Conservation (phyloP, 2,888 invertebrate genomes). For the Leucophenga maculata region DNA sequence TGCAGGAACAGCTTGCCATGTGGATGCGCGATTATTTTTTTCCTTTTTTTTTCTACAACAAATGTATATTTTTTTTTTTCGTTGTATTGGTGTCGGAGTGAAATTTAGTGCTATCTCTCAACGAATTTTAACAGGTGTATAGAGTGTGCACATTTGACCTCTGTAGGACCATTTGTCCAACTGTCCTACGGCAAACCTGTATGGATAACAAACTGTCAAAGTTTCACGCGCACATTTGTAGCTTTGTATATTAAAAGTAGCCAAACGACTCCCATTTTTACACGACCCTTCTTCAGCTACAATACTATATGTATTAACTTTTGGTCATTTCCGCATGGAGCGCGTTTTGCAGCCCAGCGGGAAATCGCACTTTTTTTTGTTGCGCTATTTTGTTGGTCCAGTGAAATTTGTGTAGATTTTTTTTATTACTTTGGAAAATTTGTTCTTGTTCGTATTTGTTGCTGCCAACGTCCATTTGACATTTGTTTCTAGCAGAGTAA, state of each 20-base stretch:
- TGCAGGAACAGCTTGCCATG: not conserved
- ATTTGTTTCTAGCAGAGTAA: slow-evolving; percentile 35
- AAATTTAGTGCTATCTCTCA: not conserved
- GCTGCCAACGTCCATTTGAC: slow-evolving; percentile 31
- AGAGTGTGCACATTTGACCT: not conserved
- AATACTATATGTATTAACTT: not conserved
- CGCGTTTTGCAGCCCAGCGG: slow-evolving; percentile 38
- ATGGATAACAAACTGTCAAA: slow-evolving; percentile 68
- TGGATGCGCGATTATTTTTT: not conserved
- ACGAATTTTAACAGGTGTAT: slow-evolving; percentile 8
- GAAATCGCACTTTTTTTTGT: slow-evolving; percentile 40
- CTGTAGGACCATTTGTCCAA: not conserved
- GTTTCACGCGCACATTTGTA: slow-evolving; percentile 45
- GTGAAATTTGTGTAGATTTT: slow-evolving; percentile 16
- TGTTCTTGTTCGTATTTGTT: slow-evolving; percentile 18
- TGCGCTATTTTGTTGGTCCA: not conserved
- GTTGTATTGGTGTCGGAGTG: not conserved
- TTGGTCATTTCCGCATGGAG: slow-evolving; percentile 12
- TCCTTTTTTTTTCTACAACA: not conserved
- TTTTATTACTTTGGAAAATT: slow-evolving; percentile 18
- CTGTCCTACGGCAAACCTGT: not conserved
- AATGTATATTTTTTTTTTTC: not conserved
- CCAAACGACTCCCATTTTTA: not conserved
- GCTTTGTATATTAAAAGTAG: not conserved
- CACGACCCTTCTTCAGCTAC: not conserved